Conservation (phyloP, 2,797 vertebrate species). For the Rhodeus uyekii region DNA sequence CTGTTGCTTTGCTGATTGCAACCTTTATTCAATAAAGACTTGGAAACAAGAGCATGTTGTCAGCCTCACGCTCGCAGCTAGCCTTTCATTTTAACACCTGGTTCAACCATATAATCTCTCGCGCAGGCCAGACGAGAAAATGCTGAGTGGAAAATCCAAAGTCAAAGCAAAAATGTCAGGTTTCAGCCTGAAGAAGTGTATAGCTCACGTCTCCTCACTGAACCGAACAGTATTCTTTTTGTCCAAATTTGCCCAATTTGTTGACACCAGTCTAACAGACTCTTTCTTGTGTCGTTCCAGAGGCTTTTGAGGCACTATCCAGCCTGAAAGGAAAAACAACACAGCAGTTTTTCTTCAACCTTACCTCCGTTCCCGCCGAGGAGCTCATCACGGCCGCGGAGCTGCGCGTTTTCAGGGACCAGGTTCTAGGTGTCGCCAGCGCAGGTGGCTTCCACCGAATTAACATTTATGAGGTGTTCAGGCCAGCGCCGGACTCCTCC, state of each 20-base stretch:
- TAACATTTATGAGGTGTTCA: conserved; percentile 98
- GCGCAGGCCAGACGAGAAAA: conserved; percentile 36
- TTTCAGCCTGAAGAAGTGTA: conserved; percentile 21
- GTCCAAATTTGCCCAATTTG: neutral
- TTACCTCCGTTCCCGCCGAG: conserved; percentile 89
- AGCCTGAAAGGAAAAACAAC: conserved; percentile 87
- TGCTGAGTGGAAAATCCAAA: conserved; percentile 38
- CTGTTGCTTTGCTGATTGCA: conserved; percentile 61
- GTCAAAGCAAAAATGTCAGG: conserved; percentile 31
- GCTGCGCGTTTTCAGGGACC: conserved; percentile 93
- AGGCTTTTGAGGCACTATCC: conserved; percentile 91
- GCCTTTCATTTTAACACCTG: conserved; percentile 57
- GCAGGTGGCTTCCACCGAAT: conserved; percentile 88
- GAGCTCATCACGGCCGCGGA: conserved; percentile 95
- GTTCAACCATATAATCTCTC: conserved; percentile 41
- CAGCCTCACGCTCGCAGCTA: conserved; percentile 37
- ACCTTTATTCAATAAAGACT: conserved; percentile 45
- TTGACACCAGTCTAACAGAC: neutral
- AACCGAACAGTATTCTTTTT: conserved; percentile 5
- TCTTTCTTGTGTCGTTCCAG: conserved; percentile 69
- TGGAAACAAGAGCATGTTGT: conserved; percentile 51
- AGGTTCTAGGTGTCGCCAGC: conserved; percentile 79
- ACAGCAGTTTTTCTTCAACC: conserved; percentile 96
- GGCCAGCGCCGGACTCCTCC: conserved; percentile 74
- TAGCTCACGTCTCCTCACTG: neutral